Evolutionary conservation across 2,888 invertebrate genomes (phyloP).

Genomic region (Synanthedon tipuliformis): DNA sequence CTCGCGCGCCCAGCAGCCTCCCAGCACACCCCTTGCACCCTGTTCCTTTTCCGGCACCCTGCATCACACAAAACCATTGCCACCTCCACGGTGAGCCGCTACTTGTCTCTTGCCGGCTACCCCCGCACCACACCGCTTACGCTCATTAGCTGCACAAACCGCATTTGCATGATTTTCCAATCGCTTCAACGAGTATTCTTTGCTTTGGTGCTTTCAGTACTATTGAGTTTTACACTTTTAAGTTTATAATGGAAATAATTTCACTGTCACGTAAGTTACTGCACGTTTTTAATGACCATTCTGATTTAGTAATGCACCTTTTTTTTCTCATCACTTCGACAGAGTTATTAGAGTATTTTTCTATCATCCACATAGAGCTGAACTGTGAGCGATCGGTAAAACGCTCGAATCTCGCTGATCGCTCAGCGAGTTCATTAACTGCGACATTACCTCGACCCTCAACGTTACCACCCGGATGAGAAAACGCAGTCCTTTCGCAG

Average conservation of each 20-base stretch:
- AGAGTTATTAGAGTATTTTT: conserved; percentile 39
- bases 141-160: conserved; percentile 16
- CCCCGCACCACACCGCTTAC: conserved; percentile 25
- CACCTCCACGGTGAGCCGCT: conserved; percentile 1
- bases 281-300: not conserved
- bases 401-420: conserved; percentile 29
- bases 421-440: conserved; percentile 28
- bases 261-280: too few relatives aligned
- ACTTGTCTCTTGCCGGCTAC: conserved; percentile 5
- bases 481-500: conserved; percentile 51
- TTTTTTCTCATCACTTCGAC: not conserved
- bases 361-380: conserved; percentile 42
- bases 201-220: too few relatives aligned
- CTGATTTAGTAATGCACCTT: conserved; percentile 1
- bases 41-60: conserved; percentile 5
- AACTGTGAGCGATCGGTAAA: conserved; percentile 17
- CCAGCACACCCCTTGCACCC: conserved; percentile 41
- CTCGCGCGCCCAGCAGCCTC: conserved; percentile 30
- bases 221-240: too few relatives aligned
- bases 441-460: conserved; percentile 18
- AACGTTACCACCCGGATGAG: conserved; percentile 24
- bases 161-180: conserved; percentile 20
- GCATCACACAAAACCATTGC: conserved; percentile 5
- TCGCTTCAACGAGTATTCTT: not conserved
- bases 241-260: too few relatives aligned